Percentiles rank a stretch among this genome's conserved stretches.
Conservation (phyloP, 2,113 vertebrate genomes). For the Urocolius indicus region DNA sequence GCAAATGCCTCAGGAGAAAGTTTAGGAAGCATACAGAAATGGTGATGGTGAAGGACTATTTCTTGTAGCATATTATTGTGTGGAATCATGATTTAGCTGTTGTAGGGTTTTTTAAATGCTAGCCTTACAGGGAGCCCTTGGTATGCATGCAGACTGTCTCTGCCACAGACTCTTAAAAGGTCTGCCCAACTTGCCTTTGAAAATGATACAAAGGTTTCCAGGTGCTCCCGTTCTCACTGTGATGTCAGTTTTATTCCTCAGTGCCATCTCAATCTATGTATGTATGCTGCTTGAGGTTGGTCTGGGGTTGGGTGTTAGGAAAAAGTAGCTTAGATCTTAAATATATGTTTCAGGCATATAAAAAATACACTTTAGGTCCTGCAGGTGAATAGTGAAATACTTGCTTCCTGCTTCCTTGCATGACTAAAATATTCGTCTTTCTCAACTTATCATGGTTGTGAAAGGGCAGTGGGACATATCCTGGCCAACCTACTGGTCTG, state of each 20-base stretch:
- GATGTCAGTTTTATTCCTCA: not conserved
- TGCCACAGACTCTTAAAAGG: not conserved
- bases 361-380: not conserved
- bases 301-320: rapidly evolving
- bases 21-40: not conserved
- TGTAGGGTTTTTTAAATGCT: not conserved
- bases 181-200: not conserved
- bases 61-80: not conserved
- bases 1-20: not conserved
- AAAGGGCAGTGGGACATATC: not conserved
- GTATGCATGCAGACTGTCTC: rapidly evolving
- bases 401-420: not conserved
- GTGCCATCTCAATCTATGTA: not conserved
- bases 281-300: not conserved
- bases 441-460: not conserved
- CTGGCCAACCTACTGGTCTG: not conserved
- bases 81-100: not conserved
- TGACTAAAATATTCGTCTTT: not conserved
- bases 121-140: not conserved
- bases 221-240: not conserved
- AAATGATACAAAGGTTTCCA: not conserved
- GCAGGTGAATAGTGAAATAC: not conserved
- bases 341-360: too few species aligned
- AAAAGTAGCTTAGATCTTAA: not conserved
- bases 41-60: not conserved